These are phyloP conservation scores for Geophilus truncorum DNA, from an alignment of 2,888 invertebrate species.

Conservation along the genomic window DNA sequence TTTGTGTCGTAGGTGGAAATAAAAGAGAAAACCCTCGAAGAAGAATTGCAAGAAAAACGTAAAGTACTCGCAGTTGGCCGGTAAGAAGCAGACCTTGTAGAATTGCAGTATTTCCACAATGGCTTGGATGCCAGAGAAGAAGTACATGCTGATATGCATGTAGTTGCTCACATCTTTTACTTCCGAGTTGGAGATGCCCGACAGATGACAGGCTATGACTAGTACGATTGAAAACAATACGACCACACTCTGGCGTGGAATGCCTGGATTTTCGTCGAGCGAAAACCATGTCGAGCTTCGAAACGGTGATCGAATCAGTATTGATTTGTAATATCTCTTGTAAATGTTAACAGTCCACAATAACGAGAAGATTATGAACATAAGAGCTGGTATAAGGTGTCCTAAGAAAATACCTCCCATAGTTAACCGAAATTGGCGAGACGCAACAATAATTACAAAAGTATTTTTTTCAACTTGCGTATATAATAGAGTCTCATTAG, in stretches of 20 bases:
- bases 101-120: constrained; percentile 48
- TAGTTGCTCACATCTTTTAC: constrained; percentile 48
- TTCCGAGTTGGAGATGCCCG: constrained; percentile 45
- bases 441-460: no score
- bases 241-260: neutral
- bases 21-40: constrained; percentile 52
- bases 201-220: constrained; percentile 47
- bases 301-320: neutral
- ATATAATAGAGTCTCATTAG: no score
- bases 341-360: constrained; percentile 25
- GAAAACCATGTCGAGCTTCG: neutral
- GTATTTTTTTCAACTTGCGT: no score
- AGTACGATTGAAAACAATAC: constrained; percentile 36
- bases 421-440: no score
- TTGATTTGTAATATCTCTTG: neutral
- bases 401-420: no score
- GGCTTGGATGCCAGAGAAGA: constrained; percentile 52
- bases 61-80: constrained; percentile 50
- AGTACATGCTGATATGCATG: constrained; percentile 54
- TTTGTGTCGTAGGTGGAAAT: constrained; percentile 52
- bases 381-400: no score
- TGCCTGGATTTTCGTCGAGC: neutral
- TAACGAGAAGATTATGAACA: constrained; percentile 25
- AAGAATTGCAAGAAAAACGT: constrained; percentile 47
- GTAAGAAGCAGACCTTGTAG: constrained; percentile 44